These are phyloP conservation scores for Pyrocephalus nanus DNA, from an alignment of 2,797 vertebrate species.

Conservation along the genomic window DNA sequence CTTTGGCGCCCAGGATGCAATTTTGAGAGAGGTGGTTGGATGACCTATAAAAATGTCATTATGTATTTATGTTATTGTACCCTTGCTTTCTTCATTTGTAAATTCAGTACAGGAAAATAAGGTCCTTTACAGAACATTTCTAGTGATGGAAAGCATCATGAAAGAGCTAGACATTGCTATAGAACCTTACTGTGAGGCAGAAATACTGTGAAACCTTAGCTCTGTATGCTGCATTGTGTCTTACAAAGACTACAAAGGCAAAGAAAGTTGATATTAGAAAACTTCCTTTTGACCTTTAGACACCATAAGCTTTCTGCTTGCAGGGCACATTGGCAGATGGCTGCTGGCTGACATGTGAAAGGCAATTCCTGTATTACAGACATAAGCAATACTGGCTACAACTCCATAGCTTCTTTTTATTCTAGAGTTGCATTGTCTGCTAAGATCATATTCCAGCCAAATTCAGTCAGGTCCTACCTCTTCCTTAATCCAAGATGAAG, in stretches of 20 bases:
- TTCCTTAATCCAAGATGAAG: neutral
- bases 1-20: neutral
- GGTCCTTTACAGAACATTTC: neutral
- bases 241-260: neutral
- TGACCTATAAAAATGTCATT: neutral
- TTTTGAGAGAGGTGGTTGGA: neutral
- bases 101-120: neutral
- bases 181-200: neutral
- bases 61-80: neutral
- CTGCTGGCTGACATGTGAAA: neutral
- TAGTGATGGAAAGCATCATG: neutral
- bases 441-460: neutral
- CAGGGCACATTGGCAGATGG: neutral
- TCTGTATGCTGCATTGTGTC: neutral
- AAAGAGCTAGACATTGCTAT: neutral
- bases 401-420: neutral
- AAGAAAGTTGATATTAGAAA: neutral
- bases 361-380: neutral
- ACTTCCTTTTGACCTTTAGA: conserved; percentile 1
- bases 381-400: neutral
- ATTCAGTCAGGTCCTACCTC: neutral
- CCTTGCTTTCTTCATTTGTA: neutral
- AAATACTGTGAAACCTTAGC: neutral
- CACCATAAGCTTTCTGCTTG: neutral
- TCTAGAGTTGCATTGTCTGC: neutral